Evolutionary conservation across 2,113 vertebrate genomes (phyloP), one percentile per base, ranked within the genome.

Genomic region (Columba janthina): DNA sequence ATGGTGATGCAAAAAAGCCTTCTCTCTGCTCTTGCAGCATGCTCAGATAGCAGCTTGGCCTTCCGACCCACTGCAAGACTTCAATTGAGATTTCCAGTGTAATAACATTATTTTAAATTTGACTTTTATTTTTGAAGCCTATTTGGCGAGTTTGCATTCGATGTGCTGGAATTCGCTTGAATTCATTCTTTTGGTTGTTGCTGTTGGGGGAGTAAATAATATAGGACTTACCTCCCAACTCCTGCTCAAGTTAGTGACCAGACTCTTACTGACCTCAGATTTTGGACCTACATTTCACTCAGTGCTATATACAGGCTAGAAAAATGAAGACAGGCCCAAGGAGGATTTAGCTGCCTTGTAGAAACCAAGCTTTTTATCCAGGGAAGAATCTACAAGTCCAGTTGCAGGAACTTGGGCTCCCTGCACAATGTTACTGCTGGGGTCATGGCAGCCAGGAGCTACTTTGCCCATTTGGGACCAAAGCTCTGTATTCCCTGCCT

Each of bases 21-120:
- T 81, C 0, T 0, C n/a, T 53, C 1, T 1, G 67, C 51, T 46
- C 72, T 40, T n/a, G 22, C 60, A 71, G 48, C 14, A 5, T 5
- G 38, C n/a, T 40, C 50, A 71, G 56, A 18, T 18, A 40, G 29
- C 61, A 75, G 24, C 26, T 9, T 31, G 58, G 34, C 69, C 26
- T 85, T 77, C 65, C 40, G 53, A 66, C 11, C 32, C 34, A 31
- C 53, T 44, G 12, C 62, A 86, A 5, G 22, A 31, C 38, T 82
- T 94, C 44, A 60, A 58, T 0, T 14, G 40, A 67, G 16, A 67
- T 58, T 70, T 32, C 44, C 26, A 26, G 17, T 19, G 48, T 8
- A 72, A 60, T 4, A 24, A 14, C 8, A 61, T 38, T 18, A 29
- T 29, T 91, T 2, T 22, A 56, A 57, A 17, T n/a, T 29, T 64